Base-by-base conservation (phyloP, 2,797 vertebrate genomes). In the Anguilla obscura region DNA sequence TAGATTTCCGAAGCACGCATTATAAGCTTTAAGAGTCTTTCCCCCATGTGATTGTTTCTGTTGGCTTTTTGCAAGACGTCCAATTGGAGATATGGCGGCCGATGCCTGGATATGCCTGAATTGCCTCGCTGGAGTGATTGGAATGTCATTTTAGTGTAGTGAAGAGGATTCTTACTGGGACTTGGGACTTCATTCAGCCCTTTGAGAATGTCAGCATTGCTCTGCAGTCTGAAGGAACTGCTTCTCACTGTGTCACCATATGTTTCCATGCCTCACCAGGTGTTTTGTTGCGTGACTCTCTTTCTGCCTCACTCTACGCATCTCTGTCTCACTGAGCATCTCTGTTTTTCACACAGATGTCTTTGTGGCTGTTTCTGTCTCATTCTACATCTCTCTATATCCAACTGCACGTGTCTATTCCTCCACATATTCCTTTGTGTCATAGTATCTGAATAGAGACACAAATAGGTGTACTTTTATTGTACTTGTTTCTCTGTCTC, bases 11-110 rank as follows among this genome's bases (percentile, higher is more conserved):
- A 83, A n/a, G 50, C 30, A 84, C 79, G 24, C n/a, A 80, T 86
- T 63, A 86, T 40, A 66, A 86, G 52, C 54, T 74, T 80, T 50
- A 52, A 60, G 84, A 85, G 50, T 58, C 54, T 84, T 50, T 30
- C 36, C 36, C 21, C 54, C 52, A 14, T 86, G 16, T 21, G 18
- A 45, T 85, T 85, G 58, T 33, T 16, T 30, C 52, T 56, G 58
- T 60, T 48, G 10, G 54, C 30, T 36, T 63, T 66, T 83, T n/a
- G 80, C 24, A 5, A 82, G 79, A 50, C 14, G 21, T 85, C n/a
- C 84, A 21, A 36, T 40, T 85, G 56, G 33, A 63, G 84, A 60
- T 54, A 58, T 33, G 12, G n/a, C 33, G 18, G 83, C 18, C 12
- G 83, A 85, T 54, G 50, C 24, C 27, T 52, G 56, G 6, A 85